Evolutionary conservation across 2,888 invertebrate species (phyloP).

Genomic region (Oasisia sp.): DNA sequence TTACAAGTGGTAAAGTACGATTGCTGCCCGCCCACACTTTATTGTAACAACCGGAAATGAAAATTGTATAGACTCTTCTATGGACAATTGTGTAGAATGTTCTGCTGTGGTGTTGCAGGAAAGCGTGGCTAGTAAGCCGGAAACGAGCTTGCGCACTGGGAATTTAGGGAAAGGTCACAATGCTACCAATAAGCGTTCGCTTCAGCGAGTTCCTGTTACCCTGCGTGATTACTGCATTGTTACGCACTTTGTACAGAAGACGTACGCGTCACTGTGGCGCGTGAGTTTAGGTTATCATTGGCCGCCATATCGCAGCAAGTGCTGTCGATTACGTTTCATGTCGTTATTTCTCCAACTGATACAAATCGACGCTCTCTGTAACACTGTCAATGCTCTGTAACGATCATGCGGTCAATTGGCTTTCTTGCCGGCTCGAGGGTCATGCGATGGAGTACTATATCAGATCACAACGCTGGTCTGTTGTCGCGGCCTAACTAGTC

Average conservation of each 20-base stretch:
- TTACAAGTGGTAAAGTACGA: too few relatives aligned
- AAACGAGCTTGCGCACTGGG: not conserved
- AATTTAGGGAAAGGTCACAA: not conserved
- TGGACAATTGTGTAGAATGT: too few relatives aligned
- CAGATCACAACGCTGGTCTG: not conserved
- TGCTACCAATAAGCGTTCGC: not conserved
- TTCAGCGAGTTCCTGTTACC: not conserved
- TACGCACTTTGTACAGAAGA: not conserved
- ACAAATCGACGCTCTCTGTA: not conserved
- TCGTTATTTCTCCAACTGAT: slow-evolving; percentile 9
- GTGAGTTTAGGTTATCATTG: not conserved
- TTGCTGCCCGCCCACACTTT: not conserved
- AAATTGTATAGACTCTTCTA: too few relatives aligned
- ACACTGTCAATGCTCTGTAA: not conserved
- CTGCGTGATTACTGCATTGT: not conserved
- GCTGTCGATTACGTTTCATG: not conserved
- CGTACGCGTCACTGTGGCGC: not conserved
- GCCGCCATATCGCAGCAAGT: not conserved
- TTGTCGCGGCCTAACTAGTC: not conserved
- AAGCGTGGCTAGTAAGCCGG: not conserved
- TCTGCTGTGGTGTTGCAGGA: not conserved
- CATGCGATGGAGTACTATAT: not conserved
- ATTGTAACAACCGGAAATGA: not conserved
- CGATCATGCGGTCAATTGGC: not conserved
- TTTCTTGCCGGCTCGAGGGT: not conserved